Percentiles rank a stretch among this genome's conserved stretches.
phyloP scores from a whole-genome alignment of 1,140 invertebrate species.

The Lucilia sericata region DNA sequence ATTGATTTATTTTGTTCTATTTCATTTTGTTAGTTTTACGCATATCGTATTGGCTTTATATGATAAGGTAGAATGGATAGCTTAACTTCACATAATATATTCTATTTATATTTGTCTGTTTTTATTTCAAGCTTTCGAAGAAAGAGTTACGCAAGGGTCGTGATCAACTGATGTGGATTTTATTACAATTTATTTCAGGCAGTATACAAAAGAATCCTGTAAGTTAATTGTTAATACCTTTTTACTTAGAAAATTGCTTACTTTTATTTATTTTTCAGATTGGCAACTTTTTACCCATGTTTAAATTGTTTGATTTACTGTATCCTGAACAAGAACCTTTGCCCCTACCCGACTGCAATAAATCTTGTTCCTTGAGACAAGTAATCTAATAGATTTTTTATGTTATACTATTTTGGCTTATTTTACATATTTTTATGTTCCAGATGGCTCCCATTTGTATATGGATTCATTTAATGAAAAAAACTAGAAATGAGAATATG shows the following conservation, averaged over 20 bases:
- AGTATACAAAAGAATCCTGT: constrained; percentile 95
- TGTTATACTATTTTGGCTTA: background rate
- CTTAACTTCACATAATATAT: too few species aligned
- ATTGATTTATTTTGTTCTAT: constrained; percentile 95
- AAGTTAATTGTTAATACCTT: constrained; percentile 55
- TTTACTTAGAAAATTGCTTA: background rate
- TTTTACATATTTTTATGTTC: background rate
- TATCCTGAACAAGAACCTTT: constrained; percentile 93
- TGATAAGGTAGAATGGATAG: constrained; percentile 75
- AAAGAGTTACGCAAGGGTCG: constrained; percentile 87
- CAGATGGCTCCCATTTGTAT: constrained; percentile 92
- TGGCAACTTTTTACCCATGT: constrained; percentile 89
- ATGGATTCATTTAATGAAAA: constrained; percentile 95
- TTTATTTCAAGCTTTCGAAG: constrained; percentile 74
- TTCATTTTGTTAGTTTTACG: constrained; percentile 93
- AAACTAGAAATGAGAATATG: constrained; percentile 86
- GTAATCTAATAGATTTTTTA: constrained; percentile 30
- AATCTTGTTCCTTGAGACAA: constrained; percentile 87
- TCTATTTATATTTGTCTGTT: constrained; percentile 16
- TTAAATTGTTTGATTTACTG: constrained; percentile 91
- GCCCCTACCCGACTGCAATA: constrained; percentile 88
- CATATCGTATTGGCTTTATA: constrained; percentile 91
- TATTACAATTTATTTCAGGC: constrained; percentile 96
- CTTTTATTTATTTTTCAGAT: constrained; percentile 70
- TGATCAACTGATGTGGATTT: constrained; percentile 97